Evolutionary conservation across 37 sponge, comb jelly and placozoan species (phyloP).

Genomic region (Haliclona indistincta): DNA sequence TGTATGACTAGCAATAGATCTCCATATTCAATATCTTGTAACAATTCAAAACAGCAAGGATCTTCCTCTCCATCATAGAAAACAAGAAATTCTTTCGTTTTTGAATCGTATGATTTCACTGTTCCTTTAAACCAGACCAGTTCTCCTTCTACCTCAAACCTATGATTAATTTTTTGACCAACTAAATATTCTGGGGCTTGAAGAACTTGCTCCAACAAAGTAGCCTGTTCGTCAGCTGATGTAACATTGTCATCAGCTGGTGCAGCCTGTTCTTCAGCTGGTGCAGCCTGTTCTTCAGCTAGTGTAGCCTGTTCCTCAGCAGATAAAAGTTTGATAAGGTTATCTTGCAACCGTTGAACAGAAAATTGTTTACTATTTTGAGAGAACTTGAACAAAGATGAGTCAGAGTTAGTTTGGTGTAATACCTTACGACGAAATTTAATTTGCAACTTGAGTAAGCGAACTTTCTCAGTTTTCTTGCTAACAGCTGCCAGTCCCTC

Average conservation of each 20-base stretch:
- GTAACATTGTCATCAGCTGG: too few relatives aligned
- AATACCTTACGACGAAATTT: conserved; percentile 7
- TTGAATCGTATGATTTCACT: neutral
- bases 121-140: conserved; percentile 33
- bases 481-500: neutral
- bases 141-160: conserved; percentile 28
- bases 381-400: neutral
- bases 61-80: conserved; percentile 41
- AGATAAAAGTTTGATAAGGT: neutral
- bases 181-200: conserved; percentile 8
- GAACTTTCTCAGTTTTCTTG: conserved; percentile 12
- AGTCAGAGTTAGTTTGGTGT: neutral
- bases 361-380: neutral
- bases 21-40: conserved; percentile 37
- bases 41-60: conserved; percentile 1
- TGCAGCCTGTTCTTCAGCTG: too few relatives aligned
- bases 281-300: neutral
- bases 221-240: neutral
- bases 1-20: conserved; percentile 5
- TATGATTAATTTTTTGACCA: conserved; percentile 13
- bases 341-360: neutral
- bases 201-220: conserved; percentile 7
- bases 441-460: conserved; percentile 12
- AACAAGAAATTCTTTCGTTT: conserved; percentile 24
- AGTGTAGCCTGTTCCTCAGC: neutral